phyloP scores from a whole-genome alignment of 1,140 invertebrate species.

The Bombus balteatus region DNA sequence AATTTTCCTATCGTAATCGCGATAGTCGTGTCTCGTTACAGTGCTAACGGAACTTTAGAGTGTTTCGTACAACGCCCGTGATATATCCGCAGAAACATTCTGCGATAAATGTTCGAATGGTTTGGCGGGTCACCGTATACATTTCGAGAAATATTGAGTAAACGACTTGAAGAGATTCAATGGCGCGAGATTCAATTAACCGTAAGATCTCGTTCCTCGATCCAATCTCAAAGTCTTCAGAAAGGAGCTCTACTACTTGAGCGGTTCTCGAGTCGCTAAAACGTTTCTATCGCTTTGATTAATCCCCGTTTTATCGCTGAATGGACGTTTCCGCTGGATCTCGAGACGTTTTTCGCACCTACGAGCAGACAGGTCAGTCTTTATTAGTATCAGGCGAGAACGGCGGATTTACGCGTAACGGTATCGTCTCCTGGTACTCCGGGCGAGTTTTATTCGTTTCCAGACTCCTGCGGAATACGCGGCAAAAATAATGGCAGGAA shows the following conservation, averaged over 20 bases:
- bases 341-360: slow-evolving; percentile 27
- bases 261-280: background rate
- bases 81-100: too few relatives aligned
- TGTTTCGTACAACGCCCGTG: too few relatives aligned
- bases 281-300: background rate
- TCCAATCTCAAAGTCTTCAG: background rate
- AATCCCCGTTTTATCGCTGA: slow-evolving; percentile 26
- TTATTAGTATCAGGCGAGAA: background rate
- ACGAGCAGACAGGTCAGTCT: background rate
- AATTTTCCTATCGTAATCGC: too few relatives aligned
- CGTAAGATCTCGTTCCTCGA: background rate
- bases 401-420: slow-evolving; percentile 21
- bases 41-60: too few relatives aligned
- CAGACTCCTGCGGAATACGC: slow-evolving; percentile 16
- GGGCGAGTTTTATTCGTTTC: background rate
- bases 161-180: background rate
- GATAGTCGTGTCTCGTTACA: too few relatives aligned
- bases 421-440: slow-evolving; percentile 9
- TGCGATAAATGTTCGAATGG: too few relatives aligned
- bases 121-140: too few relatives aligned
- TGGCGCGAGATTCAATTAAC: background rate
- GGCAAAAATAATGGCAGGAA: slow-evolving; percentile 47
- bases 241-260: background rate
- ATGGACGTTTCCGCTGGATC: background rate
- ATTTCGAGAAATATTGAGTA: too few relatives aligned